Conservation (phyloP, 92 coral and sea anemone genomes). For the Phenganax subtilis region DNA sequence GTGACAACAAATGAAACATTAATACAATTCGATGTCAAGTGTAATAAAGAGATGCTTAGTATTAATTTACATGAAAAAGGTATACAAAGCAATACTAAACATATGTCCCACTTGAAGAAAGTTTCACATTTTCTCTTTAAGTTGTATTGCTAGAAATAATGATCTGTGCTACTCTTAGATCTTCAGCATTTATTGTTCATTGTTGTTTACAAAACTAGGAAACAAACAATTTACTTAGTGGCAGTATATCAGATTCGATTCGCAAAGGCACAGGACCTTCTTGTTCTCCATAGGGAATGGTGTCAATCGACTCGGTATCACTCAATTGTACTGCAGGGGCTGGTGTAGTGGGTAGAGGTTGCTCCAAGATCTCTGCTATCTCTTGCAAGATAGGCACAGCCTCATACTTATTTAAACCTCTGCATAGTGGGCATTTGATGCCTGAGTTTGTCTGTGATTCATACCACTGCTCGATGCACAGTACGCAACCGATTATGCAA, state of each 20-base stretch:
- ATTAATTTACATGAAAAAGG: too few relatives aligned
- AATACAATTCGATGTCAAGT: too few relatives aligned
- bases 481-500: conserved; percentile 54
- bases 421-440: conserved; percentile 51
- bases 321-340: background rate
- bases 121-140: too few relatives aligned
- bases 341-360: background rate
- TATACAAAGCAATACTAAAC: too few relatives aligned
- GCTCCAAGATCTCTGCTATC: conserved; percentile 24
- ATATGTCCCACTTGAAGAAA: background rate
- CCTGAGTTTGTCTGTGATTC: conserved; percentile 28
- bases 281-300: conserved; percentile 33
- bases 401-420: conserved; percentile 37
- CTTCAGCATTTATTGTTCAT: background rate
- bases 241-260: conserved; percentile 18
- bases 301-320: conserved; percentile 30
- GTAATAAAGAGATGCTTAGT: too few relatives aligned
- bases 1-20: too few relatives aligned
- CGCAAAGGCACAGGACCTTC: background rate
- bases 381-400: conserved; percentile 41
- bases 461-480: conserved; percentile 62
- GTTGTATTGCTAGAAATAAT: too few relatives aligned
- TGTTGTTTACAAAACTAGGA: background rate
- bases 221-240: background rate
- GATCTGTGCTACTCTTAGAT: too few relatives aligned